phyloP scores from a whole-genome alignment of 2,113 vertebrate species.

The Accipiter virgatus region DNA sequence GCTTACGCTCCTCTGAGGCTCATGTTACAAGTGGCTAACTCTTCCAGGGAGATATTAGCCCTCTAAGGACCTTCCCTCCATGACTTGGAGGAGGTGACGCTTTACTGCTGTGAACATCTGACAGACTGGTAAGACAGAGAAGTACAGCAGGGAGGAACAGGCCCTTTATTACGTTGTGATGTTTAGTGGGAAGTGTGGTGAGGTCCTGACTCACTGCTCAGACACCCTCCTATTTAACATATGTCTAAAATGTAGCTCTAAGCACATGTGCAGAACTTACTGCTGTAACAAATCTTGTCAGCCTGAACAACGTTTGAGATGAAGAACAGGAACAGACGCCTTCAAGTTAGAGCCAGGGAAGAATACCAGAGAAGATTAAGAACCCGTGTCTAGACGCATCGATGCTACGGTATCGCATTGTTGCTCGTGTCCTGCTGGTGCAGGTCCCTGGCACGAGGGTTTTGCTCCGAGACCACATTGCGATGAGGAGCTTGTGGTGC shows the following conservation, averaged over 20 bases:
- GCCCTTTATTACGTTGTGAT: background rate
- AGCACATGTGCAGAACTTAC: background rate
- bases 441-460: background rate
- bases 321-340: background rate
- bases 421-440: fast-evolving
- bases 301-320: background rate
- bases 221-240: background rate
- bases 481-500: background rate
- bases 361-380: background rate
- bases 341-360: background rate
- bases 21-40: background rate
- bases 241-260: background rate
- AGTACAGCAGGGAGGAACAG: background rate
- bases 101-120: background rate
- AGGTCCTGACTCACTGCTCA: constrained; percentile 7
- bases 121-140: background rate
- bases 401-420: background rate
- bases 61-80: background rate
- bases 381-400: fast-evolving
- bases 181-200: background rate
- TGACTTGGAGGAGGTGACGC: background rate
- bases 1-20: background rate
- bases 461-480: background rate
- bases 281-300: background rate
- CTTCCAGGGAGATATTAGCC: background rate